A percentile compares a stretch with the other conserved stretches of the same genome.
Conservation (phyloP, 2,888 invertebrate genomes). For the Papilio demoleus region DNA sequence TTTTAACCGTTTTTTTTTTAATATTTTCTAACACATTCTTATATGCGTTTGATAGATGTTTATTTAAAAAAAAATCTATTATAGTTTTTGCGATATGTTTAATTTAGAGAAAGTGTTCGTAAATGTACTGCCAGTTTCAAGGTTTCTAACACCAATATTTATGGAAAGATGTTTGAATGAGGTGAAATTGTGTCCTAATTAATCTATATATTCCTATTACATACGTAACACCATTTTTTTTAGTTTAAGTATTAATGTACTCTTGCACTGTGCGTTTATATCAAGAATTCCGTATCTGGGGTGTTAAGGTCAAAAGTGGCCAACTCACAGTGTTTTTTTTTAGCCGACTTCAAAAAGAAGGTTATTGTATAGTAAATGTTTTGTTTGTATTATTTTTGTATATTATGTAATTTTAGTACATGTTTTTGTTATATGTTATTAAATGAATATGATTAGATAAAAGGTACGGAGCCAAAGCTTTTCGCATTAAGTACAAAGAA, state of each 20-base stretch:
- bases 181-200: slow-evolving; percentile 58
- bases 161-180: slow-evolving; percentile 58
- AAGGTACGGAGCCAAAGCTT: no score
- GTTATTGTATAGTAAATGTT: slow-evolving; percentile 1
- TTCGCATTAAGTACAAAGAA: no score
- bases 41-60: slow-evolving; percentile 67
- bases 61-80: slow-evolving; percentile 60
- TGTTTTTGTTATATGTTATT: slow-evolving; percentile 5
- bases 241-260: slow-evolving; percentile 11
- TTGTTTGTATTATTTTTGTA: slow-evolving; percentile 5
- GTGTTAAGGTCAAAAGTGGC: no score
- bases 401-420: slow-evolving; percentile 4
- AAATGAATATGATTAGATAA: no score
- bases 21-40: slow-evolving; percentile 51
- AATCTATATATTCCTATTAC: slow-evolving; percentile 50
- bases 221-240: slow-evolving; percentile 40
- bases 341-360: no score
- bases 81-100: slow-evolving; percentile 60
- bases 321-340: slow-evolving; percentile 3
- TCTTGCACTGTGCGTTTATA: slow-evolving; percentile 11
- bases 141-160: slow-evolving; percentile 75
- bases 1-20: slow-evolving; percentile 49
- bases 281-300: neutral
- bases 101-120: slow-evolving; percentile 57
- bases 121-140: slow-evolving; percentile 76